phyloP scores from a whole-genome alignment of 2,113 vertebrate species.

The Phyllostomus discolor region DNA sequence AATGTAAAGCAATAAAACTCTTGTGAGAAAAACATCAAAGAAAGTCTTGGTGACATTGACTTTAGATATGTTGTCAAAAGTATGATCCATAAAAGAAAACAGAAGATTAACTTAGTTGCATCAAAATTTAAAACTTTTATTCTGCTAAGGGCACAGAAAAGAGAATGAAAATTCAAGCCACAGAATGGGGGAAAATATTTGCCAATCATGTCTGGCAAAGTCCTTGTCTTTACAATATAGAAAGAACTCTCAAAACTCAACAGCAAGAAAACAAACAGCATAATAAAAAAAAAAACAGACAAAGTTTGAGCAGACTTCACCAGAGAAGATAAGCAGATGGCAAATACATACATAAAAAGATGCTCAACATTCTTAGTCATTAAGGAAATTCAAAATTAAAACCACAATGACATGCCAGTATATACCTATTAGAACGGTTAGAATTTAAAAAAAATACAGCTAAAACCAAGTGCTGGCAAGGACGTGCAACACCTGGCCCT shows the following conservation, averaged over 20 bases:
- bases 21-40: neutral
- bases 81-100: neutral
- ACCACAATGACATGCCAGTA: neutral
- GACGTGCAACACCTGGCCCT: neutral
- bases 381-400: neutral
- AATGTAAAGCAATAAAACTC: neutral
- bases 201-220: neutral
- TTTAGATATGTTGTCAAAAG: neutral
- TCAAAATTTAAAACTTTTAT: neutral
- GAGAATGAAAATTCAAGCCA: neutral
- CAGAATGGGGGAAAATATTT: neutral
- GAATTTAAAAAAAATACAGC: neutral
- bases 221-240: neutral
- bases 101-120: neutral
- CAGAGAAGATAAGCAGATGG: neutral
- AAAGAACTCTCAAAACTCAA: neutral
- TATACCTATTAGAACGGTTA: neutral
- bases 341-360: neutral
- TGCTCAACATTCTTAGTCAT: neutral
- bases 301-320: neutral
- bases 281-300: neutral
- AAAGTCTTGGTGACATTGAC: neutral
- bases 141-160: neutral
- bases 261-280: neutral
- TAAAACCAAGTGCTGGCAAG: neutral